phyloP scores from a whole-genome alignment of 1,140 invertebrate species.

The Eriocheir sinensis region DNA sequence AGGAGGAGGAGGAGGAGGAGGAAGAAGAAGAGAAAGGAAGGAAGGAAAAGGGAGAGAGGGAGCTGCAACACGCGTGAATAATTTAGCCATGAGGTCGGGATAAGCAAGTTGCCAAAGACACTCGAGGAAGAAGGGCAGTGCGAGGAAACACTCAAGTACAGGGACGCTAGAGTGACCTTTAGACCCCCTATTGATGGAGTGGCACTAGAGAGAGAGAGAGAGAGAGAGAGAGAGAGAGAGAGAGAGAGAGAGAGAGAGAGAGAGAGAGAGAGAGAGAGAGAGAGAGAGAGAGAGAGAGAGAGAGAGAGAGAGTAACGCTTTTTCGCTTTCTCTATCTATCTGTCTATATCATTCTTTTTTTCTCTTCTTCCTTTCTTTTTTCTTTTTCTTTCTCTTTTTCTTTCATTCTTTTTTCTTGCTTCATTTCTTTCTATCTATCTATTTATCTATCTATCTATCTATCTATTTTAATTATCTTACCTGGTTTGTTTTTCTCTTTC shows the following conservation, averaged over 20 bases:
- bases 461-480: background rate
- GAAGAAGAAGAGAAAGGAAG: too few species aligned
- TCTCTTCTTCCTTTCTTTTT: background rate
- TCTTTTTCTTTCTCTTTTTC: background rate
- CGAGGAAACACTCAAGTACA: too few species aligned
- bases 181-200: background rate
- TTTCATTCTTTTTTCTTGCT: background rate
- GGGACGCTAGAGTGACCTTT: background rate
- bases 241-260: background rate
- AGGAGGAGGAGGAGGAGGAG: background rate
- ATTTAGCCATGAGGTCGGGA: conserved; percentile 8
- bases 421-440: background rate
- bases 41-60: background rate
- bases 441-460: background rate
- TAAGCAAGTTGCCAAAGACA: background rate
- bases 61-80: background rate
- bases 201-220: background rate
- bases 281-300: background rate
- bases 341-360: background rate
- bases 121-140: too few species aligned
- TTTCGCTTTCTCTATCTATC: background rate
- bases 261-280: conserved; percentile 19
- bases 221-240: conserved; percentile 1
- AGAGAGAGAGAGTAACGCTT: background rate
- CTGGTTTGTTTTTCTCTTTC: background rate